These are phyloP conservation scores for Calliphora vicina DNA, from an alignment of 1,140 invertebrate genomes.

Conservation along the genomic window DNA sequence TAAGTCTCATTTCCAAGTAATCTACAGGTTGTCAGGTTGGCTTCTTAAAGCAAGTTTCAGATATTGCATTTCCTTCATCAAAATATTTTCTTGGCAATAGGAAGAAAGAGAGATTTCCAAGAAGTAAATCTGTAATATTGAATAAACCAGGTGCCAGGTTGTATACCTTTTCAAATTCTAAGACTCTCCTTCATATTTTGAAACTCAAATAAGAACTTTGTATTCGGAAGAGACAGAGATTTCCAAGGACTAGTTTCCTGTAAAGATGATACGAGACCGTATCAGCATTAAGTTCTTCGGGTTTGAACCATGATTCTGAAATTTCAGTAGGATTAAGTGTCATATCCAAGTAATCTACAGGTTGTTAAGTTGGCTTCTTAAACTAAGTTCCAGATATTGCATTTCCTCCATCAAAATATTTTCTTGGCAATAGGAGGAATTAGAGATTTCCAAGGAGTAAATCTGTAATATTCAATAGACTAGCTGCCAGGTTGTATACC, in stretches of 20 bases:
- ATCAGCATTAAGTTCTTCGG: constrained; percentile 74
- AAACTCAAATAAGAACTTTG: too few relatives aligned
- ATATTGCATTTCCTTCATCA: constrained; percentile 66
- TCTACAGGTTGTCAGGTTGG: constrained; percentile 75
- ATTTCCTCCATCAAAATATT: constrained; percentile 66
- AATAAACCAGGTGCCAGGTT: background rate
- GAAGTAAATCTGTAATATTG: constrained; percentile 63
- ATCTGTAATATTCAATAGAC: constrained; percentile 59
- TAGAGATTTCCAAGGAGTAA: constrained; percentile 76
- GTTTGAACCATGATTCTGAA: constrained; percentile 77
- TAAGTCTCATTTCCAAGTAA: too few relatives aligned
- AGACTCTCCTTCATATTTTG: too few relatives aligned
- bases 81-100: too few relatives aligned
- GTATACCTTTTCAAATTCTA: too few relatives aligned
- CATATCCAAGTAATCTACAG: constrained; percentile 73
- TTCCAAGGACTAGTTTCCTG: too few relatives aligned
- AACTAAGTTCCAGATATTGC: constrained; percentile 66
- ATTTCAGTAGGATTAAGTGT: constrained; percentile 74
- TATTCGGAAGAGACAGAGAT: too few relatives aligned
- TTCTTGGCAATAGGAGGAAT: constrained; percentile 81
- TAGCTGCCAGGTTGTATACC: background rate
- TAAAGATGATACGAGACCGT: constrained; percentile 66
- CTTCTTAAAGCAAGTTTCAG: constrained; percentile 72
- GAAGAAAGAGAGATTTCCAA: too few relatives aligned
- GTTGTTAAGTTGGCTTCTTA: constrained; percentile 77